phyloP scores from a whole-genome alignment of 2,888 invertebrate species.

The Oasisia sp. region DNA sequence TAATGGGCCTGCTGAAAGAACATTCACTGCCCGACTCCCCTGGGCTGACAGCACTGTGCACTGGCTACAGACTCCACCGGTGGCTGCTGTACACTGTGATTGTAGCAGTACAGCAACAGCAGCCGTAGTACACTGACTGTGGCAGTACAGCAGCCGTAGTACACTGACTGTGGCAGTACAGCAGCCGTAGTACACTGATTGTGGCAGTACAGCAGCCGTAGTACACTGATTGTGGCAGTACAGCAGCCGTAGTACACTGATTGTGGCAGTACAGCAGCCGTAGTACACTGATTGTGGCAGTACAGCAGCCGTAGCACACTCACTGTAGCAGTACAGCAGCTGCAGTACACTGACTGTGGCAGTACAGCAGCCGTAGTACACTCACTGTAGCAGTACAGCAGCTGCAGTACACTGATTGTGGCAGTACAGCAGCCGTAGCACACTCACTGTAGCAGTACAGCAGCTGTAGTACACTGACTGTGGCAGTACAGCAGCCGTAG shows the following conservation, averaged over 20 bases:
- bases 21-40: neutral
- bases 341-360: neutral
- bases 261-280: too few relatives aligned
- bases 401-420: neutral
- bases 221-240: too few relatives aligned
- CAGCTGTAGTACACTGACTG: too few relatives aligned
- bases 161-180: neutral
- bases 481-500: neutral
- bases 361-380: too few relatives aligned
- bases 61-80: neutral
- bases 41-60: neutral
- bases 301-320: too few relatives aligned
- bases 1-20: neutral
- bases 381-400: neutral
- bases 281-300: too few relatives aligned
- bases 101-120: too few relatives aligned
- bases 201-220: neutral
- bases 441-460: neutral
- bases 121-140: neutral
- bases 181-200: neutral
- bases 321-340: neutral
- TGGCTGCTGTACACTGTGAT: neutral
- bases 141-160: neutral
- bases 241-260: too few relatives aligned
- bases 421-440: neutral